Conservation (phyloP, 92 coral and sea anemone species). For the Epizoanthus rinbou region DNA sequence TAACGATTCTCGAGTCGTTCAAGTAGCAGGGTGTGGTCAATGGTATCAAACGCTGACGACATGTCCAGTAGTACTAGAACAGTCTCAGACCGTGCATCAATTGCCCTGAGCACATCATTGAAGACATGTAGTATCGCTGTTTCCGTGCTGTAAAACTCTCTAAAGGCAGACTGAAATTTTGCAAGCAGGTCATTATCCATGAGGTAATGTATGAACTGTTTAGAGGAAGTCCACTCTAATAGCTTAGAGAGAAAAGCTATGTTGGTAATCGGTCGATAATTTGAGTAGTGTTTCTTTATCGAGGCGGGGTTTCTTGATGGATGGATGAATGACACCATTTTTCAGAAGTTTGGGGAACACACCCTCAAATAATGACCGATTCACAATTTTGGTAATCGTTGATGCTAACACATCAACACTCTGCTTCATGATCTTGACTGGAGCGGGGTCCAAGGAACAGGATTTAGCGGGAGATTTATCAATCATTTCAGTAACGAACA, state of each 20-base stretch:
- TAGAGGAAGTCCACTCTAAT: conserved; percentile 22
- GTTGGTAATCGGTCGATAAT: not conserved
- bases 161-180: conserved; percentile 31
- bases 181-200: conserved; percentile 11
- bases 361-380: too few relatives aligned
- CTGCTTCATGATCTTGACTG: too few relatives aligned
- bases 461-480: too few relatives aligned
- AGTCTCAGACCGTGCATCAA: conserved; percentile 17
- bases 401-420: too few relatives aligned
- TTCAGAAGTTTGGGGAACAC: too few relatives aligned
- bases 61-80: conserved; percentile 8
- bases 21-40: not conserved
- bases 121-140: conserved; percentile 13
- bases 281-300: too few relatives aligned
- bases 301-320: too few relatives aligned
- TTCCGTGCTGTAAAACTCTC: conserved; percentile 34
- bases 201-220: conserved; percentile 17
- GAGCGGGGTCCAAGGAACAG: too few relatives aligned
- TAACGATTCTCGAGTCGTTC: conserved; percentile 13
- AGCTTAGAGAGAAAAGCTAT: conserved; percentile 34
- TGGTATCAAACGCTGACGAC: conserved; percentile 25
- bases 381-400: too few relatives aligned
- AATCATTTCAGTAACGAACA: too few relatives aligned
- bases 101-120: conserved; percentile 26
- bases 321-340: too few relatives aligned